A percentile compares a stretch with the other conserved stretches of the same genome.
Evolutionary conservation across 2,113 vertebrate species (phyloP).

Genomic region (Mustelus asterias): DNA sequence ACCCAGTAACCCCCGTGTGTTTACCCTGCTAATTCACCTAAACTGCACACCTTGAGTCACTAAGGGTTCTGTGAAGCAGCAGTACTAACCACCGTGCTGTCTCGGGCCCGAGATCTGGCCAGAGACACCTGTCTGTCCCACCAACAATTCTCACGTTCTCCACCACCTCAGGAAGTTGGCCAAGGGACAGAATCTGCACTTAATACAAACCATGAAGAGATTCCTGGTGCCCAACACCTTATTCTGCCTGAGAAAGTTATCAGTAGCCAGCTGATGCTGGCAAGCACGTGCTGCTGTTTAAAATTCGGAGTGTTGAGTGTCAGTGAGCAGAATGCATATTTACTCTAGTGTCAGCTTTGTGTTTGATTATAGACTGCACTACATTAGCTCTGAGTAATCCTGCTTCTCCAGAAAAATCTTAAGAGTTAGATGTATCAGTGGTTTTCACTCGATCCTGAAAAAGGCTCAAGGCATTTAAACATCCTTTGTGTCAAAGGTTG

Average conservation of each 20-base stretch:
- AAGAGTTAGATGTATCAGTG: not conserved
- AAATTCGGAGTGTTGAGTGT: not conserved
- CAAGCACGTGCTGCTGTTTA: not conserved
- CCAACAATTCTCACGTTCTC: not conserved
- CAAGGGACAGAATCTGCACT: not conserved
- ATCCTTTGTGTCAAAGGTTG: not conserved
- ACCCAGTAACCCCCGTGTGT: too few relatives aligned
- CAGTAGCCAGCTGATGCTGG: not conserved
- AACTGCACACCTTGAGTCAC: too few relatives aligned
- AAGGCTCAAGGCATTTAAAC: not conserved
- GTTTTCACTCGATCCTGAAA: not conserved
- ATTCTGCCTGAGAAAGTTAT: not conserved
- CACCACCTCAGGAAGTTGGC: not conserved
- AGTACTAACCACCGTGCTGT: too few relatives aligned
- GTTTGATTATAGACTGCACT: not conserved
- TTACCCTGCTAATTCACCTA: too few relatives aligned
- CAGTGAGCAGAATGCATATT: not conserved
- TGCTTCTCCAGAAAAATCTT: not conserved
- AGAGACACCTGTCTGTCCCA: not conserved
- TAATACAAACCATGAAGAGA: not conserved
- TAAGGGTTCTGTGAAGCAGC: too few relatives aligned
- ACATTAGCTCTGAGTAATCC: not conserved
- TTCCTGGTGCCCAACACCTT: not conserved
- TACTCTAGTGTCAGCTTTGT: not conserved
- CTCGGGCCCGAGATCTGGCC: not conserved